phyloP scores from a whole-genome alignment of 2,888 invertebrate species.

The Saturnia pavonia region DNA sequence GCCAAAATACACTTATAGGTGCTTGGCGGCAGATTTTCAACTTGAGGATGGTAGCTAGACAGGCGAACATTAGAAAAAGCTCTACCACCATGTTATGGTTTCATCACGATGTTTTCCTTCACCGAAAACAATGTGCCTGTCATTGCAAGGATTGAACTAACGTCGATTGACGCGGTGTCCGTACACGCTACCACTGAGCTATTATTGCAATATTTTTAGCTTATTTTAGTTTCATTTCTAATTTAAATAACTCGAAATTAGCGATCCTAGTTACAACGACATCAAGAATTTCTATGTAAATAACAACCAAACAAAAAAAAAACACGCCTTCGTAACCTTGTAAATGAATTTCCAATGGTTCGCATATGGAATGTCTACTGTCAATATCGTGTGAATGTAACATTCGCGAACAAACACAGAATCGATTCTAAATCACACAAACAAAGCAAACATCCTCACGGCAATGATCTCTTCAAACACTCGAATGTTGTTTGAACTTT shows the following conservation, averaged over 20 bases:
- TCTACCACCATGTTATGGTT: no score
- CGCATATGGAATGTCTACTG: not conserved
- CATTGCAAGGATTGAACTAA: no score
- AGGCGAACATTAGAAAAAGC: no score
- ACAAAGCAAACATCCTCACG: not conserved
- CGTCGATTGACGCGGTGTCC: no score
- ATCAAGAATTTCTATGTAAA: conserved; percentile 1
- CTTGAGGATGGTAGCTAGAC: no score
- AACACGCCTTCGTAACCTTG: not conserved
- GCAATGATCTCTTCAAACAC: conserved; percentile 9
- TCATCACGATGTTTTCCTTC: no score
- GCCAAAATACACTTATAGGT: no score
- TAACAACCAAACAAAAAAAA: not conserved
- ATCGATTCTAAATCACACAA: not conserved
- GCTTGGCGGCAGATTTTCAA: no score
- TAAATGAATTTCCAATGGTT: not conserved
- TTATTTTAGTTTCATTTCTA: no score
- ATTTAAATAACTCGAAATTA: not conserved
- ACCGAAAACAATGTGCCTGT: no score
- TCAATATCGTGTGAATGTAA: not conserved
- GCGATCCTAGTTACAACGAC: not conserved
- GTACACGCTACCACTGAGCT: no score
- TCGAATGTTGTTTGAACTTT: not conserved
- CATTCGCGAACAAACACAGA: not conserved
- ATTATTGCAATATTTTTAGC: no score